Percentiles rank a stretch among this genome's conserved stretches.
phyloP scores from a whole-genome alignment of 2,888 invertebrate genomes.

The Mesoligia furuncula region DNA sequence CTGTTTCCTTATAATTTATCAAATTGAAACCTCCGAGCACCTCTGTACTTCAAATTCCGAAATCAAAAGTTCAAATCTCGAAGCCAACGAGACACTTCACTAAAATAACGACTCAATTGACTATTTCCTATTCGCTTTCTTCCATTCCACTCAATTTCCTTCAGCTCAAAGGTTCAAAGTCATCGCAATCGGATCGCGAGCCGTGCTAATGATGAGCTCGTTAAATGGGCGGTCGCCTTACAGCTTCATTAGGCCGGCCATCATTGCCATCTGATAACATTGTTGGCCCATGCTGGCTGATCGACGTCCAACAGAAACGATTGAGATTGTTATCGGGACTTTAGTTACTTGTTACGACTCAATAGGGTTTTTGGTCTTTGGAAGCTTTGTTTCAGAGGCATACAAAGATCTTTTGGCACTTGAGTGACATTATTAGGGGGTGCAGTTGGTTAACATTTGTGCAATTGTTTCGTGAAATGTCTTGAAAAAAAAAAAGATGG shows the following conservation, averaged over 20 bases:
- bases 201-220: constrained; percentile 71
- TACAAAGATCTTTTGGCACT: not conserved
- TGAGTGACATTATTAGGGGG: not conserved
- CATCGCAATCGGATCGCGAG: constrained; percentile 66
- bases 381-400: constrained; percentile 18
- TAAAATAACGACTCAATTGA: constrained; percentile 47
- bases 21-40: not conserved
- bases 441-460: not conserved
- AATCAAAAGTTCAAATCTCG: constrained; percentile 44
- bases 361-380: constrained; percentile 41
- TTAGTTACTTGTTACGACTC: constrained; percentile 49
- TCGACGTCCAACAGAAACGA: constrained; percentile 58
- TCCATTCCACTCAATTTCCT: constrained; percentile 38
- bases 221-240: constrained; percentile 71
- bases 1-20: not conserved
- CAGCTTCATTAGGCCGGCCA: constrained; percentile 74
- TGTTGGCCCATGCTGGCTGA: constrained; percentile 57
- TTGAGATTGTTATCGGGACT: constrained; percentile 58
- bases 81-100: constrained; percentile 27
- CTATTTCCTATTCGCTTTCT: constrained; percentile 37
- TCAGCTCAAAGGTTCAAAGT: constrained; percentile 61
- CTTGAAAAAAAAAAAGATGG: not conserved
- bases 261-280: constrained; percentile 70
- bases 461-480: not conserved
- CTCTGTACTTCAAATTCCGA: not conserved